Base-by-base conservation (phyloP, 2,888 invertebrate species). In the Muschampia plurimacula region DNA sequence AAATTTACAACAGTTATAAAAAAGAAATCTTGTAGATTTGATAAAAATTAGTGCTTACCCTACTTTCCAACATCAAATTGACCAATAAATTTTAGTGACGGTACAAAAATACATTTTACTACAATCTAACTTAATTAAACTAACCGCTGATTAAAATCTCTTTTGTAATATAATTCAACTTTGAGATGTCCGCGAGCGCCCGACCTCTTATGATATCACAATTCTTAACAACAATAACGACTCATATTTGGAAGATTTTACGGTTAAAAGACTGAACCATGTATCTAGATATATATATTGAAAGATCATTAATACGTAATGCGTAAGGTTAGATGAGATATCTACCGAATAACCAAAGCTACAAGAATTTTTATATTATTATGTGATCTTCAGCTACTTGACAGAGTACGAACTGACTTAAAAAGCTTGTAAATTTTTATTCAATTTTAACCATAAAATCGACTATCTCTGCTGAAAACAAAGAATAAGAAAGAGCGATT, bases 41-140 rank as follows among this genome's bases (percentile, higher is more conserved):
- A 62, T n/a, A 41, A 15, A 41, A 10, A 67, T 67, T 55, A 55
- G 22, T 72, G 67, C 62, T 32, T 71, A 74, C 74, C 67, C 32
- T 69, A 74, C 69, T 80, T 80, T 77, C 82, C 81, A 83, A 55
- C 82, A 82, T 82, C 81, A 85, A 91, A 90, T 91, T 91, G 92
- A 90, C 91, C 78, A 84, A 83, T 83, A 72, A 63, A 67, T 74
- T 77, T 83, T 81, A 80, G 83, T 84, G 83, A 86, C 83, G 81
- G 83, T 93, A 93, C 88, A 93, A 93, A 93, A 93, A 93, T 93
- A 93, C 88, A 89, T 91, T 85, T 91, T 85, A 82, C 89, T 91
- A 92, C 88, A 79, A 84, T 76, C 80, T 84, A 84, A 81, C 88
- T 79, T 90, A 90, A 88, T 83, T 89, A 86, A 91, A 90, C 88